Conservation (phyloP, 1,140 invertebrate species). For the Tetragonula clypearis region DNA sequence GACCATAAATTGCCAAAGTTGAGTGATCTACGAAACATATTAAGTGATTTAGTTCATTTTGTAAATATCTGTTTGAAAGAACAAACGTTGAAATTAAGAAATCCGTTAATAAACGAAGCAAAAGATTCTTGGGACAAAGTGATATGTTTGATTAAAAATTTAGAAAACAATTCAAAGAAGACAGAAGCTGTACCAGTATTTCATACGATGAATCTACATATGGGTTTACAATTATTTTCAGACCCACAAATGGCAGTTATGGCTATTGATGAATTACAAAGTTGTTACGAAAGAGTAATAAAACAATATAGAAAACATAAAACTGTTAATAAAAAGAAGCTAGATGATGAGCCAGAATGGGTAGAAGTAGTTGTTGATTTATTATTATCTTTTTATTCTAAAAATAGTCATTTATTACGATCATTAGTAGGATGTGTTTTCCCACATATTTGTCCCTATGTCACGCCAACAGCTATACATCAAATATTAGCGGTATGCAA, state of each 20-base stretch:
- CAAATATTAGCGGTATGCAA: slow-evolving; percentile 86
- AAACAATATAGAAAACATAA: slow-evolving; percentile 77
- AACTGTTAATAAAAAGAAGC: slow-evolving; percentile 59
- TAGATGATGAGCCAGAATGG: slow-evolving; percentile 86
- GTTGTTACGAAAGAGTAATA: slow-evolving; percentile 85
- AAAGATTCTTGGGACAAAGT: slow-evolving; percentile 85
- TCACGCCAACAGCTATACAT: slow-evolving; percentile 86
- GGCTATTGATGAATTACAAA: slow-evolving; percentile 86
- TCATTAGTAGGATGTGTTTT: slow-evolving; percentile 88
- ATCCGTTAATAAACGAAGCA: slow-evolving; percentile 82
- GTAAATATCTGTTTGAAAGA: slow-evolving; percentile 81
- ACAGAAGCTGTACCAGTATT: slow-evolving; percentile 81
- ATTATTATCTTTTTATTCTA: slow-evolving; percentile 87
- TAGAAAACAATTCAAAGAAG: slow-evolving; percentile 77
- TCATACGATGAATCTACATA: slow-evolving; percentile 86
- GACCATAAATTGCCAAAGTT: slow-evolving; percentile 85
- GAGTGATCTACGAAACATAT: slow-evolving; percentile 82
- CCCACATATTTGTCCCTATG: slow-evolving; percentile 86
- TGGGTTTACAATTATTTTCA: slow-evolving; percentile 88
- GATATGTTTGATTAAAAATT: slow-evolving; percentile 79
- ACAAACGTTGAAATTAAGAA: slow-evolving; percentile 76
- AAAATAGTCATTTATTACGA: slow-evolving; percentile 86
- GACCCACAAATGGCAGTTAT: slow-evolving; percentile 86
- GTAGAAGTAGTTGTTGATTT: slow-evolving; percentile 91
- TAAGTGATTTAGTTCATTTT: slow-evolving; percentile 83